Base-by-base conservation (phyloP, 1,140 invertebrate species). In the Plectrocnemia conspersa region DNA sequence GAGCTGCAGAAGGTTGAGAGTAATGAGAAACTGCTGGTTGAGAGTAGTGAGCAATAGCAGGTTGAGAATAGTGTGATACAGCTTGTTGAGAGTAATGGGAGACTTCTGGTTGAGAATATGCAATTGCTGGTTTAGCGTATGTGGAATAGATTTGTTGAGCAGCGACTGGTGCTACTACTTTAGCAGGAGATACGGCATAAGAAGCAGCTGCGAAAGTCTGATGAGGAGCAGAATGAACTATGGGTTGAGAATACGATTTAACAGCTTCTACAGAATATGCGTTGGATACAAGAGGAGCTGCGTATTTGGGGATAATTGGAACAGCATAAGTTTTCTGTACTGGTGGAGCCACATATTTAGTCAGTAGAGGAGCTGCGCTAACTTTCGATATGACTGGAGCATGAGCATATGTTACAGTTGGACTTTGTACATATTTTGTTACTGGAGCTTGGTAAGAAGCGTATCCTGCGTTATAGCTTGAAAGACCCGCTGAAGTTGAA, bases 361-460 rank as follows among this genome's bases (percentile, higher is more conserved):
- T 68, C 25, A 73, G 67, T 1, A 74, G 52, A 3, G 73, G 73
- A 45, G 74, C 73, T 3, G 70, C 72, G 9, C 71, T 73, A 10
- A 74, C 61, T 65, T 76, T 76, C 3, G 71, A 67, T 21, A 76
- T 66, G n/a, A 75, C 70, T 2, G 74, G 72, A 10, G 72, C 69
- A 62, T 72, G 73, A 10, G 71, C 71, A 40, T 75, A 75, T 1
- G 58, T 4, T 1, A 53, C 13, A 11, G 5, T 55, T 18, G 53
- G 44, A 46, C 52, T 52, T 1, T 49, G 40, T 23, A 56, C 27
- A 33, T 60, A 60, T 23, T 58, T 58, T 1, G 32, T 44, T 45
- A 23, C 15, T 13, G 23, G 19, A 15, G 21, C 29, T n/a, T 42
- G 3, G 15, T 52, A 36, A 16, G 54, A 25, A 21, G 40, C 33